Conservation (phyloP, 2,888 invertebrate species). For the Dasysyrphus albostriatus region DNA sequence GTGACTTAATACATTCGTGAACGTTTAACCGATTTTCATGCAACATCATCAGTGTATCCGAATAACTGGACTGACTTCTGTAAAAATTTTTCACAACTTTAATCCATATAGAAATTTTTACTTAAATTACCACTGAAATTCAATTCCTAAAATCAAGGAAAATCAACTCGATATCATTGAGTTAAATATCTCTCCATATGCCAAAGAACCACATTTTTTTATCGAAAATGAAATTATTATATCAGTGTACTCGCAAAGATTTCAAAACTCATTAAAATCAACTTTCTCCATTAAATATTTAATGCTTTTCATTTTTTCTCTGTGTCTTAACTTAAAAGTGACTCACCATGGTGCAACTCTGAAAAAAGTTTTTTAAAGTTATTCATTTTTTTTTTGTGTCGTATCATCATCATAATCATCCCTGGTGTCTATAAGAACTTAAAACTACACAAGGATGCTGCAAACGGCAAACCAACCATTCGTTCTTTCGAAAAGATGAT, state of each 20-base stretch:
- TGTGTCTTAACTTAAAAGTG: not conserved
- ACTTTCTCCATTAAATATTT: slow-evolving; percentile 8
- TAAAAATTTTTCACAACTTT: no score
- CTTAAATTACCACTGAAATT: no score
- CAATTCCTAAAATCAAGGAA: no score
- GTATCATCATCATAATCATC: not conserved
- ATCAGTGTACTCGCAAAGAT: not conserved
- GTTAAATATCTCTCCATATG: not conserved
- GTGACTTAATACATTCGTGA: no score
- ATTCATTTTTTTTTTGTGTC: not conserved
- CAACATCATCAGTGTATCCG: no score
- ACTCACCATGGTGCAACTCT: not conserved
- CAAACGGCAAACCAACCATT: not conserved
- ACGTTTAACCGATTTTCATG: no score
- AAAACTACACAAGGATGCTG: not conserved
- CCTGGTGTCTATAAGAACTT: not conserved
- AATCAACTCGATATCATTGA: not conserved
- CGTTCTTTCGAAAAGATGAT: not conserved
- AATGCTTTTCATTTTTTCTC: not conserved
- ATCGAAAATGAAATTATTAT: not conserved
- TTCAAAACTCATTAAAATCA: slow-evolving; percentile 21
- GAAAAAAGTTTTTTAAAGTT: slow-evolving; percentile 14
- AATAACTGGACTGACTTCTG: no score
- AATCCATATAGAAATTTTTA: no score
- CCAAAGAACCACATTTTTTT: not conserved